These are phyloP conservation scores for Uria lomvia DNA, from an alignment of 2,113 vertebrate species.

Conservation along the genomic window DNA sequence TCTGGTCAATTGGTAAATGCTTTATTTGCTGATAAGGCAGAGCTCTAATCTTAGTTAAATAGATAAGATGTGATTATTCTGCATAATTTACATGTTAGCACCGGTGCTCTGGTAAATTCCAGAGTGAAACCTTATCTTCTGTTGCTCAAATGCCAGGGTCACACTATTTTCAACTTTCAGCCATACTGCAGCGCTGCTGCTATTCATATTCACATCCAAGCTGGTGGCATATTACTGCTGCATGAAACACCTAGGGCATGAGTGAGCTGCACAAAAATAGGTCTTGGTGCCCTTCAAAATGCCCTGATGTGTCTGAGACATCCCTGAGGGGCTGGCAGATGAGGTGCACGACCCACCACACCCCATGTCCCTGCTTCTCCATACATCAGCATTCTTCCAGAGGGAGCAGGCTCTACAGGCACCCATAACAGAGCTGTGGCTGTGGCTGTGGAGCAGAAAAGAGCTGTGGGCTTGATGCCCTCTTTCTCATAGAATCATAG, in stretches of 20 bases:
- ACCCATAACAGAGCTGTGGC: neutral
- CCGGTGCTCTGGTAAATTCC: neutral
- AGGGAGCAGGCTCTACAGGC: neutral
- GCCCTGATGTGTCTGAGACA: neutral
- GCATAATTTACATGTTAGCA: neutral
- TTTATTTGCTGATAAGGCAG: neutral
- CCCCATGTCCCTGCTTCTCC: accelerated
- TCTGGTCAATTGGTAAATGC: neutral
- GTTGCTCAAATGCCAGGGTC: neutral
- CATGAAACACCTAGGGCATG: neutral
- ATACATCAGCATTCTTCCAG: neutral
- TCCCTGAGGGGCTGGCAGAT: neutral
- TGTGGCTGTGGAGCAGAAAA: neutral
- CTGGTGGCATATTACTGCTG: neutral
- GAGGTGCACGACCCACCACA: neutral
- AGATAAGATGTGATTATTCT: neutral
- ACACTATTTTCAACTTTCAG: neutral
- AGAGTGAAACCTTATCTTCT: slow-evolving; percentile 8
- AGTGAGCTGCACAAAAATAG: neutral
- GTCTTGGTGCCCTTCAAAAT: neutral
- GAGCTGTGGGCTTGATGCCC: neutral
- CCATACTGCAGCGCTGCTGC: accelerated
- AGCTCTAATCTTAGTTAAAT: neutral
- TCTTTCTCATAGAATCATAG: neutral
- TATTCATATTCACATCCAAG: neutral